Evolutionary conservation across 2,888 invertebrate species (phyloP), one percentile per base, ranked within the genome.

Genomic region (Lampropteryx suffumata): DNA sequence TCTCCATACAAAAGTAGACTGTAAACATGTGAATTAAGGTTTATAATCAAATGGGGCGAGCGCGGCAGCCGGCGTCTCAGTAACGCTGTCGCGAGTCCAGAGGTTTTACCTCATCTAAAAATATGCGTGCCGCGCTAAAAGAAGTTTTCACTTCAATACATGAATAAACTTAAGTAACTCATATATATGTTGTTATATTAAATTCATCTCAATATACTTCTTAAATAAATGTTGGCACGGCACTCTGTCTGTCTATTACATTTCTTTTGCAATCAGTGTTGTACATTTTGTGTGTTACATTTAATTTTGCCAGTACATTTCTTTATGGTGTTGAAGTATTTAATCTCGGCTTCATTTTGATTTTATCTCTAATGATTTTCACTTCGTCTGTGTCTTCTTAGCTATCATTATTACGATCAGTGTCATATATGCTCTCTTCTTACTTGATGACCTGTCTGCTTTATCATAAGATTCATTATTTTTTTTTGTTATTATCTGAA

Each of bases 191-290:
- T 52, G 13, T 17, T 33, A 36, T 17, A 24, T 12, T 52, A 46
- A 46, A 47, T 50, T 50, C 36, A 52, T 47, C 34, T 47, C 34
- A 37, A 37, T 53, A 30, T 47, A 29, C 34, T 57, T 40, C 32
- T 49, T 56, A 50, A 43, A 36, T 59, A 53, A 57, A 61, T 79
- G 69, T 78, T 79, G 80, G 73, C 82, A 85, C 82, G 84, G 85
- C 80, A 85, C 82, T 80, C 73, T 81, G 76, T 84, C 76, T 81
- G 61, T 59, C 59, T 62, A 51, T 62, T 55, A 36, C 73, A 73
- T 79, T 84, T 84, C 81, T 76, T 78, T 87, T 84, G 89, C 85
- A 82, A 82, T 79, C 81, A 84, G 70, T 90, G 90, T 90, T 84
- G 89, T 89, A 82, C 69, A 84, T 80, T 53, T 76, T 82, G 79